Evolutionary conservation across 2,113 vertebrate genomes (phyloP).

Genomic region (Gulo gulo): DNA sequence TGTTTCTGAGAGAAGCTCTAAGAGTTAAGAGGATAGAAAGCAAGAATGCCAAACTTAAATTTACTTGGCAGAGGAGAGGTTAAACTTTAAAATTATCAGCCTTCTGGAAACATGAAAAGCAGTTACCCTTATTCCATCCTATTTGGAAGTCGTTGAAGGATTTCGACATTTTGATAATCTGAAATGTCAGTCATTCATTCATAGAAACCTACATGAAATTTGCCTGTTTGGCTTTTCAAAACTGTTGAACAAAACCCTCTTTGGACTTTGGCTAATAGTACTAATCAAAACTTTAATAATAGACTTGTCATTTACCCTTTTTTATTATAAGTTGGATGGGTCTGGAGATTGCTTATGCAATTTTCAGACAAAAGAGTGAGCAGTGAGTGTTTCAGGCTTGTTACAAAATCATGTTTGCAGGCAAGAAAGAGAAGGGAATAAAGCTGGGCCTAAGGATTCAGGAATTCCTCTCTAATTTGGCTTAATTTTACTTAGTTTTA

Average conservation of each 20-base stretch:
- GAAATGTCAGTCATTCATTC: conserved; percentile 53
- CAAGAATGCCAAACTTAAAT: neutral
- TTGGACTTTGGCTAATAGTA: neutral
- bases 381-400: neutral
- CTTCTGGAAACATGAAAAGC: conserved; percentile 8
- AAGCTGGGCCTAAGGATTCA: neutral
- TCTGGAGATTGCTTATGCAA: neutral
- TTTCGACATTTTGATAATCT: conserved; percentile 63
- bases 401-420: neutral
- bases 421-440: neutral
- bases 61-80: neutral
- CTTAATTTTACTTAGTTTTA: neutral
- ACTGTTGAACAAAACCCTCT: conserved; percentile 18
- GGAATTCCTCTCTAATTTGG: neutral
- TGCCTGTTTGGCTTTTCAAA: conserved; percentile 30
- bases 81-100: conserved; percentile 53
- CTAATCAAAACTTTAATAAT: conserved; percentile 57
- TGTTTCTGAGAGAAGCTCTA: neutral
- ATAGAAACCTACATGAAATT: conserved; percentile 16
- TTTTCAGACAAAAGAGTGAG: conserved; percentile 28
- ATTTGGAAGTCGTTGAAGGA: conserved; percentile 41
- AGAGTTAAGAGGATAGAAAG: neutral
- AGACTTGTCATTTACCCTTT: conserved; percentile 38
- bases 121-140: neutral
- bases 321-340: neutral